These are phyloP conservation scores for Grapholita molesta DNA, from an alignment of 1,140 invertebrate species.

Conservation along the genomic window DNA sequence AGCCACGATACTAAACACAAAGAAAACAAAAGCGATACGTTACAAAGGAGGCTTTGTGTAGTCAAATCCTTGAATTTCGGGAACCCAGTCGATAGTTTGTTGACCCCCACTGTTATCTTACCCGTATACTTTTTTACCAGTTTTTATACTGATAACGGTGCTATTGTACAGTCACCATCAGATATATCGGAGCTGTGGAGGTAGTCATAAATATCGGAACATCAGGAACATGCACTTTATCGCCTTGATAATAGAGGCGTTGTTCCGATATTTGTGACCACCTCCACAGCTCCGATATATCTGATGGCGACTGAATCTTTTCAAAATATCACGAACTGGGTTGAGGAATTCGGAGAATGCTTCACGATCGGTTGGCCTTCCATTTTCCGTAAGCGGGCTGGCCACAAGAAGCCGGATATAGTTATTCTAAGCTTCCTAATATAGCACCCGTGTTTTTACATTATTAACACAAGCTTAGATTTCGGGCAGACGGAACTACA, in stretches of 20 bases:
- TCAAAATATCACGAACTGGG: not conserved
- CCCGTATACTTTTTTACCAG: not conserved
- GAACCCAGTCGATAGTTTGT: not conserved
- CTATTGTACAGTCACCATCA: not conserved
- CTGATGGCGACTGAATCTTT: too few species aligned
- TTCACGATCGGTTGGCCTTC: not conserved
- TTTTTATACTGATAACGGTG: not conserved
- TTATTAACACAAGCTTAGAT: too few species aligned
- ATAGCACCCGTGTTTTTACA: too few species aligned
- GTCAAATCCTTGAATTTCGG: not conserved
- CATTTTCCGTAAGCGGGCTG: not conserved
- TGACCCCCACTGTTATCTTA: not conserved
- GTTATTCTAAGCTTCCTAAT: too few species aligned
- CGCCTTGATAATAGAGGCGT: too few species aligned
- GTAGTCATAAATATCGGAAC: too few species aligned
- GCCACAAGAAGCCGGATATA: not conserved
- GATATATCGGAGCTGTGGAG: too few species aligned
- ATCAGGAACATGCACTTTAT: too few species aligned
- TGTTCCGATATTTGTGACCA: too few species aligned
- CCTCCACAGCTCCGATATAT: too few species aligned
- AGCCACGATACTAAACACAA: not conserved
- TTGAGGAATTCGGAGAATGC: not conserved
- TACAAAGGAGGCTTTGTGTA: not conserved
- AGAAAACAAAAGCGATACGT: not conserved
- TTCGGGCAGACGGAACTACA: too few species aligned